Base-by-base conservation (phyloP, 1,140 invertebrate species). In the Panulirus ornatus region DNA sequence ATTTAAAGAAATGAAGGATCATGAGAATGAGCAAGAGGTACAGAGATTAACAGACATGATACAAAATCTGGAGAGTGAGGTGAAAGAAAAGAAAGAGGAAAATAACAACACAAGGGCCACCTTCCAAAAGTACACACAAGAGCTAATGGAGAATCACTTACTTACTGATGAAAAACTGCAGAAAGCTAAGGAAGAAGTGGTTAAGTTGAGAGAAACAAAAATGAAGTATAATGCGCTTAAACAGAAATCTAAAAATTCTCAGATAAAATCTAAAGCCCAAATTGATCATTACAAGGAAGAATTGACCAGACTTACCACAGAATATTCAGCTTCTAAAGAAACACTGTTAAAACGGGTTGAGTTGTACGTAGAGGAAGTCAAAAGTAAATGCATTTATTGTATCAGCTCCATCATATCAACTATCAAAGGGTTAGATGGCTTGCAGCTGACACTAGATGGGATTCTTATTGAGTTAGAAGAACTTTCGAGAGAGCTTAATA, bases 71-170 rank as follows among this genome's bases (percentile, higher is more conserved):
- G 88, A 89, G 66, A 54, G 70, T 19, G 79, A 89, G n/a, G 22
- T 83, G 2, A 58, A 42, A 63, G 88, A 89, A 42, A 81, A 89
- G n/a, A 42, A 89, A 83, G 88, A 89, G 27, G 79, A 89, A 66
- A 83, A 58, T 36, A 63, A 89, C 9, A 58, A 40, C 11, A 54
- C 71, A 30, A 71, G 47, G 63, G 63, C 38, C 27, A 51, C 58
- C 16, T 54, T 83, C 30, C 79, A 83, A 36, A 83, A 84, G n/a
- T 75, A 51, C 3, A 34, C 84, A 36, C 44, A 83, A 42, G 71
- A 89, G 14, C 27, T 40, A 27, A 22, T 73, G 0, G 73, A 40
- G 1, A 42, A 81, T 16, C n/a, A 42, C 11, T 27, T 51, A 22
- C 6, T 30, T 51, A 30, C 73, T 0, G 51, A 84, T 14, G 11